Conservation (phyloP, 2,113 vertebrate species). For the Larimichthys crocea region DNA sequence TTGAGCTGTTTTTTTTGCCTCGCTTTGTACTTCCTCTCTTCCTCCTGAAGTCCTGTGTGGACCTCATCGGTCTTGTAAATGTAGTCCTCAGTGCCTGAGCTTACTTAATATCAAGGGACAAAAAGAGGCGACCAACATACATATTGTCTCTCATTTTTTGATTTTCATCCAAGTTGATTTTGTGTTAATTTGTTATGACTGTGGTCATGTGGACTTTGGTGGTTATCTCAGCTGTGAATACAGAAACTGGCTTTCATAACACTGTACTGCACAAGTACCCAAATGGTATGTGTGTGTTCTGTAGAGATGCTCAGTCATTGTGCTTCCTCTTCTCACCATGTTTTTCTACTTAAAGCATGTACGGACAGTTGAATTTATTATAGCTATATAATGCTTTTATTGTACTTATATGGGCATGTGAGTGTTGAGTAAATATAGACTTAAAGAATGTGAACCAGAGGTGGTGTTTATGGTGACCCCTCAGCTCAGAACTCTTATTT, state of each 20-base stretch:
- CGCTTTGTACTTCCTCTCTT: neutral
- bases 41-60: no score
- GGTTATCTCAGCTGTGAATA: no score
- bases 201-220: conserved; percentile 8
- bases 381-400: neutral
- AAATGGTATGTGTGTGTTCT: neutral
- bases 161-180: conserved; percentile 21
- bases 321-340: neutral
- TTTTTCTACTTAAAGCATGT: neutral
- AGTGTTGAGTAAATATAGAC: neutral
- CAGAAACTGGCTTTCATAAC: conserved; percentile 9
- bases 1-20: neutral
- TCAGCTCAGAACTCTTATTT: neutral
- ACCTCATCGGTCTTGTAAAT: neutral
- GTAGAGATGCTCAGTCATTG: neutral
- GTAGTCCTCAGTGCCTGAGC: neutral
- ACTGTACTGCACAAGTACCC: neutral
- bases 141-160: conserved; percentile 3
- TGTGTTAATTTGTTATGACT: conserved; percentile 25
- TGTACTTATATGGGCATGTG: neutral
- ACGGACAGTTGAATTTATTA: neutral
- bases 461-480: neutral
- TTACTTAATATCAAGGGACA: neutral
- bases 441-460: neutral
- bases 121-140: neutral